Evolutionary conservation across 2,888 invertebrate genomes (phyloP).

Genomic region (Cyclophora albipunctata): DNA sequence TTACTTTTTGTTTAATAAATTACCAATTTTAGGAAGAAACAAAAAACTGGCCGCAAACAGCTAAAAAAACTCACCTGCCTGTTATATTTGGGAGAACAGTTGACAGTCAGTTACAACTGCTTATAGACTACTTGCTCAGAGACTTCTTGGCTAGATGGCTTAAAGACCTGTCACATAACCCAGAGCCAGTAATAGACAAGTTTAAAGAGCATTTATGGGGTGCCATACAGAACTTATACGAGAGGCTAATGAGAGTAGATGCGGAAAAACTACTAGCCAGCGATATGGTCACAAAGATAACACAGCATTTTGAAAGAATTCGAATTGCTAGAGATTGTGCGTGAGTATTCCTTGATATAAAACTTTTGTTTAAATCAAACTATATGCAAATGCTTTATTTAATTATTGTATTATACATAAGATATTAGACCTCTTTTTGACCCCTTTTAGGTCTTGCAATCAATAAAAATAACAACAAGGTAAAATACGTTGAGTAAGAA

Average conservation of each 20-base stretch:
- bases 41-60: slow-evolving; percentile 49
- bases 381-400: too few species aligned
- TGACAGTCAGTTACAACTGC: slow-evolving; percentile 87
- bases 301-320: slow-evolving; percentile 90
- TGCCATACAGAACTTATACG: slow-evolving; percentile 82
- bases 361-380: background rate
- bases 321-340: slow-evolving; percentile 83
- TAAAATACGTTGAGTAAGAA: too few species aligned
- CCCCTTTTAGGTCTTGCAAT: too few species aligned
- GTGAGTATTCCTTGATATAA: slow-evolving; percentile 67
- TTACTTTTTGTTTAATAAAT: too few species aligned
- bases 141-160: slow-evolving; percentile 89
- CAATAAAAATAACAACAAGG: too few species aligned
- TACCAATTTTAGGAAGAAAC: slow-evolving; percentile 48
- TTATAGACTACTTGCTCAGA: slow-evolving; percentile 85
- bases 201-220: slow-evolving; percentile 90
- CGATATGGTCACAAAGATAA: slow-evolving; percentile 87
- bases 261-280: slow-evolving; percentile 87
- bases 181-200: slow-evolving; percentile 78
- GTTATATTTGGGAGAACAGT: slow-evolving; percentile 89
- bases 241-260: slow-evolving; percentile 83
- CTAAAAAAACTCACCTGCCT: slow-evolving; percentile 77
- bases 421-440: too few species aligned
- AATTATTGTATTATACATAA: too few species aligned
- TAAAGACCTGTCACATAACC: slow-evolving; percentile 79